A percentile compares a stretch with the other conserved stretches of the same genome.
phyloP scores from a whole-genome alignment of 2,797 vertebrate genomes.

The Melanotaenia pygmaea region DNA sequence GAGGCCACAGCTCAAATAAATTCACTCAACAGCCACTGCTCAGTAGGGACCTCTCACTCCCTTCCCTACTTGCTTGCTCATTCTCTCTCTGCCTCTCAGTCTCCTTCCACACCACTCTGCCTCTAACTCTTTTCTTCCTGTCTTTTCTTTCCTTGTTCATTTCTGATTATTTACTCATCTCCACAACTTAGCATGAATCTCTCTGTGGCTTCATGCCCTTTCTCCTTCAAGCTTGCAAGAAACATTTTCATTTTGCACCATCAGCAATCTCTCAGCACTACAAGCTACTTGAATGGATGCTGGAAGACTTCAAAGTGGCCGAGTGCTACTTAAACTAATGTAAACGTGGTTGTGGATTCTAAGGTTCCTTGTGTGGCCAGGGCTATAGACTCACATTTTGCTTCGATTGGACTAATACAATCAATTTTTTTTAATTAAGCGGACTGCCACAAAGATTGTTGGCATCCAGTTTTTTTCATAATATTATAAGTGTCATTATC shows the following conservation, averaged over 20 bases:
- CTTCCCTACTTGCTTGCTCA: conserved; percentile 40
- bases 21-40: conserved; percentile 76
- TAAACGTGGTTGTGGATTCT: no score
- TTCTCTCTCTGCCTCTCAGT: conserved; percentile 42
- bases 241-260: conserved; percentile 38
- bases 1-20: conserved; percentile 79
- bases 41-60: conserved; percentile 65
- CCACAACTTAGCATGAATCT: conserved; percentile 16
- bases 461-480: no score
- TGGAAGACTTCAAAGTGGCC: conserved; percentile 15
- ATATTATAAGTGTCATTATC: no score
- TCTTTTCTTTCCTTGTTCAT: conserved; percentile 43
- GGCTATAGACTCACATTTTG: no score
- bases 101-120: conserved; percentile 28
- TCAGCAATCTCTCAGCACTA: conserved; percentile 41
- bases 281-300: conserved; percentile 17
- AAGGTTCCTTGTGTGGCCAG: no score
- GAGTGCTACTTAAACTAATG: not conserved
- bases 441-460: no score
- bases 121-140: conserved; percentile 37
- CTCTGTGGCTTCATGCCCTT: conserved; percentile 20
- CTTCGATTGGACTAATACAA: no score
- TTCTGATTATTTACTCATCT: conserved; percentile 34
- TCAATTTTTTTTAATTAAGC: no score
- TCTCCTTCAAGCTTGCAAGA: conserved; percentile 32